Percentiles rank a stretch among this genome's conserved stretches.
These are phyloP conservation scores for Drosophila merina DNA, from an alignment of 2,888 invertebrate species.

Conservation along the genomic window DNA sequence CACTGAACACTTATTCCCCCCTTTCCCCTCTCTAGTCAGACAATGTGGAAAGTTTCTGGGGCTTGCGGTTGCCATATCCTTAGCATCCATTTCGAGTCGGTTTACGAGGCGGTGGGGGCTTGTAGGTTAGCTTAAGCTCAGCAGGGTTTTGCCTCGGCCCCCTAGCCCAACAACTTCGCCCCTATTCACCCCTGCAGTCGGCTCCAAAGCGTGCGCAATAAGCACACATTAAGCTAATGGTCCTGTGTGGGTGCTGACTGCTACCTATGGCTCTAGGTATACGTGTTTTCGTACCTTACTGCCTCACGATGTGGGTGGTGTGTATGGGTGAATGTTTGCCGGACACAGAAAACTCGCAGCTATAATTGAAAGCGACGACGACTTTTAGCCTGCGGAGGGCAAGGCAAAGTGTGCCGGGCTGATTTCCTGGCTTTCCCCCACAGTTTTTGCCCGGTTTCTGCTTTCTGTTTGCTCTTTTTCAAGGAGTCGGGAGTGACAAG, in stretches of 20 bases:
- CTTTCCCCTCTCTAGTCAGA: conserved; percentile 54
- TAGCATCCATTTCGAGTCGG: conserved; percentile 18
- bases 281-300: conserved; percentile 7
- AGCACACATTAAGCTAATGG: conserved; percentile 80
- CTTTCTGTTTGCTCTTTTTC: conserved; percentile 23
- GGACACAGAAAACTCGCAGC: conserved; percentile 75
- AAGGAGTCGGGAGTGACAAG: conserved; percentile 24
- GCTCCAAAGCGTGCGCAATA: conserved; percentile 79
- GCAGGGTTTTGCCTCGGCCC: conserved; percentile 7
- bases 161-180: conserved; percentile 3
- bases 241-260: conserved; percentile 44
- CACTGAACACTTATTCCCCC: background rate
- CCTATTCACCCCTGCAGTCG: conserved; percentile 42
- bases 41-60: conserved; percentile 61
- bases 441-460: conserved; percentile 39
- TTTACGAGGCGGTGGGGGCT: conserved; percentile 6
- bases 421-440: conserved; percentile 44
- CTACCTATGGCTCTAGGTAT: conserved; percentile 3
- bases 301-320: conserved; percentile 1
- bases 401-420: conserved; percentile 46
- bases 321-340: conserved; percentile 40
- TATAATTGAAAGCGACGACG: conserved; percentile 76
- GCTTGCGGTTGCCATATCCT: conserved; percentile 59
- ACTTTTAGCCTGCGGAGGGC: conserved; percentile 59
- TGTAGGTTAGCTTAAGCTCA: conserved; percentile 7